A percentile compares a stretch with the other conserved stretches of the same genome.
Evolutionary conservation across 2,888 invertebrate genomes (phyloP).

Genomic region (Rhorus exstirpatorius): DNA sequence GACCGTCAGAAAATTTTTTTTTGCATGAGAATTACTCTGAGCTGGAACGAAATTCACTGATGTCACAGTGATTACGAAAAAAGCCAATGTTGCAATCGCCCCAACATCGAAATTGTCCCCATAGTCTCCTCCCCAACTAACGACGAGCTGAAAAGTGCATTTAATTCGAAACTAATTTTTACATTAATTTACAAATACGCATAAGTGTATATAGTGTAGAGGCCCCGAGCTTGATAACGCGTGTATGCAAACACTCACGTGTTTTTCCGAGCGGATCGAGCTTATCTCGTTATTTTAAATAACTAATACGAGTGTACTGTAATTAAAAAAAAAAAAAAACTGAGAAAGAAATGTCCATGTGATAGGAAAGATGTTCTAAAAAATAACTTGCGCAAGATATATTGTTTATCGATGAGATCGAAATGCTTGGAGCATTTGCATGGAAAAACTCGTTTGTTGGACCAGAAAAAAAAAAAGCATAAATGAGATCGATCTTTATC

Average conservation of each 20-base stretch:
- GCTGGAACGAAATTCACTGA: too few species aligned
- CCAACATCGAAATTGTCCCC: too few species aligned
- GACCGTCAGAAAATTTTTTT: too few species aligned
- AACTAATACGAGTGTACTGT: not conserved
- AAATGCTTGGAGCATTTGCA: not conserved
- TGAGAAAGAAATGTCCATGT: slow-evolving; percentile 5
- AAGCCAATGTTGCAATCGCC: too few species aligned
- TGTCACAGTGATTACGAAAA: too few species aligned
- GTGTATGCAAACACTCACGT: not conserved
- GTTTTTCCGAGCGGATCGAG: not conserved
- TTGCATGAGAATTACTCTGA: too few species aligned
- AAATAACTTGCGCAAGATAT: slow-evolving; percentile 14
- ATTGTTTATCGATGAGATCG: slow-evolving; percentile 37
- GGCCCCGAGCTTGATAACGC: too few species aligned
- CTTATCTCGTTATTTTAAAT: not conserved
- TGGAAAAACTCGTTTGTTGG: slow-evolving; percentile 24
- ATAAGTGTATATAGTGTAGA: too few species aligned
- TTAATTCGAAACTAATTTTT: too few species aligned
- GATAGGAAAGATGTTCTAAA: not conserved
- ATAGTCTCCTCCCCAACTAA: too few species aligned
- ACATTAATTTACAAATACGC: too few species aligned
- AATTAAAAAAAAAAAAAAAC: not conserved
- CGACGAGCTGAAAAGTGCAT: too few species aligned
- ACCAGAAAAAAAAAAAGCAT: not conserved
- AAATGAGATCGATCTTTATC: slow-evolving; percentile 53